These are phyloP conservation scores for Chrysolophus pictus DNA, from an alignment of 2,797 vertebrate species.

Conservation along the genomic window DNA sequence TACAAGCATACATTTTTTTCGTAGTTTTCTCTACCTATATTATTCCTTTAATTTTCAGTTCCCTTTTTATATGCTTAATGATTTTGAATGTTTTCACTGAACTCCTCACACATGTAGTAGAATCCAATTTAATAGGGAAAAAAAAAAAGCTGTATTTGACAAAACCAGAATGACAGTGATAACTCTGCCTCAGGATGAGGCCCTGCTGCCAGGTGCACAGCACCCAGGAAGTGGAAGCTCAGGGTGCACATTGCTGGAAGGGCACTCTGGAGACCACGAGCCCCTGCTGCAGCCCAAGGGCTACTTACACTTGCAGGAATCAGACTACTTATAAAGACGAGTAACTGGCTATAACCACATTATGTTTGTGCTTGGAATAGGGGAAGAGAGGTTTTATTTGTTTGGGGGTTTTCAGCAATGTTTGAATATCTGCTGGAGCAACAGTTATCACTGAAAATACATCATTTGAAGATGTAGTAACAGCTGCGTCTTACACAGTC, in stretches of 20 bases:
- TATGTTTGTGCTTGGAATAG: not conserved
- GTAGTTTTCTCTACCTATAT: not conserved
- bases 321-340: not conserved
- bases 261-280: not conserved
- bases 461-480: not conserved
- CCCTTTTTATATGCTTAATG: not conserved
- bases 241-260: not conserved
- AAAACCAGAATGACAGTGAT: not conserved
- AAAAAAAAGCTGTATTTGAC: not conserved
- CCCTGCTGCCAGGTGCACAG: not conserved
- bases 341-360: not conserved
- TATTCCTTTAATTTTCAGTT: not conserved
- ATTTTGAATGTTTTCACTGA: not conserved
- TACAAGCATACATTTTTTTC: not conserved
- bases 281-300: not conserved
- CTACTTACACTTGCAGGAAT: not conserved
- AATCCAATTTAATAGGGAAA: not conserved
- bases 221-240: not conserved
- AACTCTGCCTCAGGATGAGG: not conserved
- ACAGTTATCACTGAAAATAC: not conserved
- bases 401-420: not conserved
- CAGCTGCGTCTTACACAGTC: not conserved
- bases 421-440: not conserved
- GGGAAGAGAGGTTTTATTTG: not conserved
- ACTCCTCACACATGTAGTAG: not conserved